Percentiles rank a stretch among this genome's conserved stretches.
Conservation (phyloP, 2,888 invertebrate species). For the Crocallis elinguaria region DNA sequence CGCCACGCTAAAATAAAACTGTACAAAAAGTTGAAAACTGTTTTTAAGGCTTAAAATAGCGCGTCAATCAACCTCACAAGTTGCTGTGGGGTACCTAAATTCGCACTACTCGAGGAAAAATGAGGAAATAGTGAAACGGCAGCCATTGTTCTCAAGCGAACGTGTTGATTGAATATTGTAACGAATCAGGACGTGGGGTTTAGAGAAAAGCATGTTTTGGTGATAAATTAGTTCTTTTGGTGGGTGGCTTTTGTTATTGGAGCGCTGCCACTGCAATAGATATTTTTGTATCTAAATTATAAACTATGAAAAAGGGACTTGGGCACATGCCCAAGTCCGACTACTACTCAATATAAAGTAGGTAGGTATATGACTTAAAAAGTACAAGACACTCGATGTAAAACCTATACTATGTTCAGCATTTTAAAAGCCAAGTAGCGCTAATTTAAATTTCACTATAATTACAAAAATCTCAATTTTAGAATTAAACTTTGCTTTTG, state of each 20-base stretch:
- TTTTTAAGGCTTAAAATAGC: slow-evolving; percentile 65
- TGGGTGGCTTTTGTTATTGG: neutral
- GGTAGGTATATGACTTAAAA: too few species aligned
- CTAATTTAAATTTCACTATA: too few species aligned
- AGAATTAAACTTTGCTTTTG: too few species aligned
- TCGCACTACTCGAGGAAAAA: slow-evolving; percentile 56
- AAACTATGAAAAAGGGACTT: too few species aligned
- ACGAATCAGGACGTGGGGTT: slow-evolving; percentile 12
- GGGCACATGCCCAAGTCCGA: too few species aligned
- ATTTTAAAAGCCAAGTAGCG: too few species aligned
- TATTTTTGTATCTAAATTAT: too few species aligned
- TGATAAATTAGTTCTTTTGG: neutral
- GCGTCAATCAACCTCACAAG: slow-evolving; percentile 48
- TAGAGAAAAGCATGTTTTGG: slow-evolving; percentile 1
- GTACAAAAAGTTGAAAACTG: slow-evolving; percentile 42
- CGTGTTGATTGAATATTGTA: slow-evolving; percentile 39
- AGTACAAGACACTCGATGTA: too few species aligned
- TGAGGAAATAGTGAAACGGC: slow-evolving; percentile 39
- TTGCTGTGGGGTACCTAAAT: slow-evolving; percentile 54
- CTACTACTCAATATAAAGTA: too few species aligned
- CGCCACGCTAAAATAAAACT: slow-evolving; percentile 21
- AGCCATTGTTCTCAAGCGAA: slow-evolving; percentile 31
- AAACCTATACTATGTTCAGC: too few species aligned
- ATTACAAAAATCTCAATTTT: too few species aligned
- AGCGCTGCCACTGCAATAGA: neutral